Conservation (phyloP, 2,113 vertebrate genomes). For the Montifringilla adamsi region DNA sequence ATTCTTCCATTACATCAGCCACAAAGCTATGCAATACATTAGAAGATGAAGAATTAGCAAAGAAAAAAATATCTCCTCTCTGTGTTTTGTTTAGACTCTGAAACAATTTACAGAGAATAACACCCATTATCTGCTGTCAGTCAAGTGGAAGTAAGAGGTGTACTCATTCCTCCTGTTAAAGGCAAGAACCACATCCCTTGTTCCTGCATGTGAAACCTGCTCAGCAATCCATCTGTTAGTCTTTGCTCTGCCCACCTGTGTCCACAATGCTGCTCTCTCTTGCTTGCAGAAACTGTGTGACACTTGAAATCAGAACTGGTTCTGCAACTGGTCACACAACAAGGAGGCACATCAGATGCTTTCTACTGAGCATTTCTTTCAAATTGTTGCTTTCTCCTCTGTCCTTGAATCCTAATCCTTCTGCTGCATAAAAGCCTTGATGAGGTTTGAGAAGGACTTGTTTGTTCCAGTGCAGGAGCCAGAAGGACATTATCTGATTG, state of each 20-base stretch:
- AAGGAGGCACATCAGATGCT: neutral
- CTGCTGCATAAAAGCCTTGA: neutral
- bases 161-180: neutral
- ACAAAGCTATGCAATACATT: neutral
- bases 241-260: neutral
- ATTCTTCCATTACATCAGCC: neutral
- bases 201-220: neutral
- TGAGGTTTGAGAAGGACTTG: neutral
- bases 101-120: neutral
- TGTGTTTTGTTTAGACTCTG: neutral
- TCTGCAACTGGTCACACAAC: neutral
- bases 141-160: neutral
- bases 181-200: neutral
- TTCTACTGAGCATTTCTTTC: neutral
- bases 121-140: neutral
- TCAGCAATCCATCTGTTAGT: neutral
- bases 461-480: neutral
- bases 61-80: neutral
- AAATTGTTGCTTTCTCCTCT: neutral
- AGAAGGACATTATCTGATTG: neutral
- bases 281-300: neutral
- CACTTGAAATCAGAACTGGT: neutral
- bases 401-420: neutral
- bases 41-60: neutral
- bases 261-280: neutral